phyloP scores from a whole-genome alignment of 1,140 invertebrate species.

The Zaprionus ghesquierei region DNA sequence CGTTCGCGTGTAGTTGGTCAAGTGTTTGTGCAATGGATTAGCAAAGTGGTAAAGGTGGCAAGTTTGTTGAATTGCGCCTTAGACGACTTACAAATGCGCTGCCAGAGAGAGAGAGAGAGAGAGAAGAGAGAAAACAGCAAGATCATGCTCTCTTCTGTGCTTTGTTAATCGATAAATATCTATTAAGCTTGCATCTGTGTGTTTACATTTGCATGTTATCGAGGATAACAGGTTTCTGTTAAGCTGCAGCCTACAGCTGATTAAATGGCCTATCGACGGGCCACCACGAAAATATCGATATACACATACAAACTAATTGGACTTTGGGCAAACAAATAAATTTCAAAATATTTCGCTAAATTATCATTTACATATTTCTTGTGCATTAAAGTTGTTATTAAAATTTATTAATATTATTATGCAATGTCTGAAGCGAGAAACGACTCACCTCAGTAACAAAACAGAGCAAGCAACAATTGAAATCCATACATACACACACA shows the following conservation, averaged over 20 bases:
- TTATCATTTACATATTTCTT: no score
- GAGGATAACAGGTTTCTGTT: neutral
- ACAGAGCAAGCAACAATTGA: slow-evolving; percentile 22
- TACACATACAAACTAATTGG: neutral
- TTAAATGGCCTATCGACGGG: no score
- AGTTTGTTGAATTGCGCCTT: neutral
- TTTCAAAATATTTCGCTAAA: no score
- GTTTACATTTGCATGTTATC: neutral
- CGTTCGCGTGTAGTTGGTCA: slow-evolving; percentile 27
- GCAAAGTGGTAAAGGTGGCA: slow-evolving; percentile 30
- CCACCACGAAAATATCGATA: neutral
- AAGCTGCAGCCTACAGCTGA: neutral
- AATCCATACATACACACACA: no score
- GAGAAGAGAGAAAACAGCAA: no score
- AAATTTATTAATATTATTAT: no score
- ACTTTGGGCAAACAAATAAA: no score
- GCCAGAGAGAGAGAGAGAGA: neutral
- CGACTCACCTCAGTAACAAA: neutral
- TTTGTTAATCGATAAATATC: neutral
- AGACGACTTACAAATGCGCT: neutral
- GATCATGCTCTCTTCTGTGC: no score
- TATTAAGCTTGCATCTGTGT: neutral
- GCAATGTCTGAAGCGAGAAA: no score
- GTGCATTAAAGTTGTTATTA: no score
- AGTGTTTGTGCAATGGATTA: slow-evolving; percentile 37